A percentile compares a stretch with the other conserved stretches of the same genome.
phyloP scores from a whole-genome alignment of 2,113 vertebrate genomes.

The Anoplopoma fimbria region DNA sequence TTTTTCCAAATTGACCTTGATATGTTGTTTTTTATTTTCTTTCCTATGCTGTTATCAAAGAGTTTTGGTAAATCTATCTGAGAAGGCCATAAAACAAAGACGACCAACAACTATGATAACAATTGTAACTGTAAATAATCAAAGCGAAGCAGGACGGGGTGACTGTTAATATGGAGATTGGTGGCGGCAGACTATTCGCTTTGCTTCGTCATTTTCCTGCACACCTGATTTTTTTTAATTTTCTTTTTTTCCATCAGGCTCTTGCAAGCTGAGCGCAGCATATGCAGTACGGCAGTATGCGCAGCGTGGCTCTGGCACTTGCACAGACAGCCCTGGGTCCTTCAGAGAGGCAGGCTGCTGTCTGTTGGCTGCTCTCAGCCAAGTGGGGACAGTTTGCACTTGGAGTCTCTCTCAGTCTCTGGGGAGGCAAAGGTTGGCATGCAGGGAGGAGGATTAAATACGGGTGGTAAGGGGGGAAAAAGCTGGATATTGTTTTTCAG shows the following conservation, averaged over 20 bases:
- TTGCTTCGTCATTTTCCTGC: slow-evolving; percentile 65
- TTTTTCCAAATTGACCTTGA: slow-evolving; percentile 74
- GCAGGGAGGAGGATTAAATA: slow-evolving; percentile 64
- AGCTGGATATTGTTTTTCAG: slow-evolving; percentile 61
- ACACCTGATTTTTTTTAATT: slow-evolving; percentile 62
- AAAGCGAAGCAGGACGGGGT: slow-evolving; percentile 45
- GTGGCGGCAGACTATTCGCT: slow-evolving; percentile 48
- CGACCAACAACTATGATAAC: slow-evolving; percentile 63
- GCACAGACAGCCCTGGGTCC: slow-evolving; percentile 74
- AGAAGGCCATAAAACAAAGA: slow-evolving; percentile 77
- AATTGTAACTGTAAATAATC: slow-evolving; percentile 74
- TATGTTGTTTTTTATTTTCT: slow-evolving; percentile 43
- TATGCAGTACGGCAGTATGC: slow-evolving; percentile 74
- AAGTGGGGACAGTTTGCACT: slow-evolving; percentile 78
- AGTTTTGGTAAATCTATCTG: slow-evolving; percentile 65
- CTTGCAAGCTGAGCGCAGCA: slow-evolving; percentile 73
- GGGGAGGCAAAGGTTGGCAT: slow-evolving; percentile 77
- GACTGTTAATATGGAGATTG: slow-evolving; percentile 45
- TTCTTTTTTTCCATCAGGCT: slow-evolving; percentile 65
- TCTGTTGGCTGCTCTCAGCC: slow-evolving; percentile 75
- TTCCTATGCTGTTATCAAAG: slow-evolving; percentile 74
- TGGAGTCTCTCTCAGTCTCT: slow-evolving; percentile 75
- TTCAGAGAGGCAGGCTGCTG: slow-evolving; percentile 77
- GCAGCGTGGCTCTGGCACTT: slow-evolving; percentile 75
- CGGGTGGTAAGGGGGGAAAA: slow-evolving; percentile 48